Evolutionary conservation across 2,888 invertebrate species (phyloP), one percentile per base, ranked within the genome.

Genomic region (Flexamia atlantica): DNA sequence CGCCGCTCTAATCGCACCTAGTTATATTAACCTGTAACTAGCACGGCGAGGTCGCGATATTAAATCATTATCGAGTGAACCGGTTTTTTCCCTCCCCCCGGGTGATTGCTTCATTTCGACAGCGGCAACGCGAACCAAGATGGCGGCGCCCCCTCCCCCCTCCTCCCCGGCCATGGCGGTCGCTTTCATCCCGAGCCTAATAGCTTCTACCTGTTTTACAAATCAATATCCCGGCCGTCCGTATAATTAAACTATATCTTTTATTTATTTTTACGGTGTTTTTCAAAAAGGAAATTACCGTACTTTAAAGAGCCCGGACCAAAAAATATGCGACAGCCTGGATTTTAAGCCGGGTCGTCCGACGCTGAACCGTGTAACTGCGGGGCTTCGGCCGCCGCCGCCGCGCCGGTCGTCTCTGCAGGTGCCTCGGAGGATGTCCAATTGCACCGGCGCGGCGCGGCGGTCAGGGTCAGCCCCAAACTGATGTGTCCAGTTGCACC

Each of bases 141-240:
- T 79, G 79, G 79, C 79, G 79, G 79, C 79, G 5, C 20, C 72
- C 40, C 72, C 72, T n/a, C 40, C 46, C 32, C 53, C 32, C 32
- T 20, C 1, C 25, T 53, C 7, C 50, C 50, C 1, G 23, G 28
- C 50, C 79, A 57, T 57, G 79, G 53, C 79, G 79, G 79, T 36
- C 79, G 42, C 76, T 76, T 76, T 76, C 46, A 50, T 76, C 76
- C 79, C 32, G 20, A n/a, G 53, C 53, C 79, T 79, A 76, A 76
- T 76, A 14, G 57, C 57, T 42, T 79, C 53, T 79, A 79, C 79
- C 79, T 79, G 79, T 79, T 79, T 79, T 79, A 79, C 79, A 79
- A 79, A 79, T 79, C 79, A 79, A 79, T 79, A 79, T 79, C 57
- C 53, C 36, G 30, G 50, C 79, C 57, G 57, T 36, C 53, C 36